These are phyloP conservation scores for Meloidogyne floridensis DNA, from an alignment of 1,140 invertebrate species.

Conservation along the genomic window DNA sequence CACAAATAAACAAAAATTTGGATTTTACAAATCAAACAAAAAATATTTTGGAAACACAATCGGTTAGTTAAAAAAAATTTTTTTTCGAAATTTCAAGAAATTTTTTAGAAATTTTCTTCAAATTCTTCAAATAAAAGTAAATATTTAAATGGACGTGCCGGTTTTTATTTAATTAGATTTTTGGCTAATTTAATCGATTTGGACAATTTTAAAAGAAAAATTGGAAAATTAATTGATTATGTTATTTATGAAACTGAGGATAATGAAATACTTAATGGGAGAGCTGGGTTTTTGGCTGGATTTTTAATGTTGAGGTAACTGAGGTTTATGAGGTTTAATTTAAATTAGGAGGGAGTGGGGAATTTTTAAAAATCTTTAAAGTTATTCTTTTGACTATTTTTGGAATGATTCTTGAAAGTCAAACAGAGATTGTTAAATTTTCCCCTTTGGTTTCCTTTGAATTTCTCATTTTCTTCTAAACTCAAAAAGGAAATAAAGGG, in stretches of 20 bases:
- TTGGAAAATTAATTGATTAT: constrained; percentile 25
- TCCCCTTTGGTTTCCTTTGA: no score
- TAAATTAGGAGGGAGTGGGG: not conserved
- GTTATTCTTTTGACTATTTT: no score
- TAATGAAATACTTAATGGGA: constrained; percentile 45
- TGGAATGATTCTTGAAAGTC: no score
- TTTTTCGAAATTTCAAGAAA: not conserved
- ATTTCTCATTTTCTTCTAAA: no score
- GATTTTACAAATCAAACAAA: constrained; percentile 26
- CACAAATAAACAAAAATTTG: not conserved
- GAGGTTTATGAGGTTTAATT: not conserved
- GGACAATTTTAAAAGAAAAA: constrained; percentile 15
- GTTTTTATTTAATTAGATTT: constrained; percentile 30
- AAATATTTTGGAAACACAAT: constrained; percentile 23
- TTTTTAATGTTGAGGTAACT: constrained; percentile 18
- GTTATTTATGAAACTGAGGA: constrained; percentile 37
- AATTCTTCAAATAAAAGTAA: not conserved
- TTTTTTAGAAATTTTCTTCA: not conserved
- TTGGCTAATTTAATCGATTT: constrained; percentile 16
- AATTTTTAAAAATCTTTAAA: not conserved
- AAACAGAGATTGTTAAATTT: no score
- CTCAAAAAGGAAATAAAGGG: no score
- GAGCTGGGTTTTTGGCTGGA: constrained; percentile 38
- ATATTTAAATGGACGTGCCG: constrained; percentile 40
- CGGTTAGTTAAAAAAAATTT: not conserved